Base-by-base conservation (phyloP, 2,113 vertebrate genomes). In the Rhipidura dahli region DNA sequence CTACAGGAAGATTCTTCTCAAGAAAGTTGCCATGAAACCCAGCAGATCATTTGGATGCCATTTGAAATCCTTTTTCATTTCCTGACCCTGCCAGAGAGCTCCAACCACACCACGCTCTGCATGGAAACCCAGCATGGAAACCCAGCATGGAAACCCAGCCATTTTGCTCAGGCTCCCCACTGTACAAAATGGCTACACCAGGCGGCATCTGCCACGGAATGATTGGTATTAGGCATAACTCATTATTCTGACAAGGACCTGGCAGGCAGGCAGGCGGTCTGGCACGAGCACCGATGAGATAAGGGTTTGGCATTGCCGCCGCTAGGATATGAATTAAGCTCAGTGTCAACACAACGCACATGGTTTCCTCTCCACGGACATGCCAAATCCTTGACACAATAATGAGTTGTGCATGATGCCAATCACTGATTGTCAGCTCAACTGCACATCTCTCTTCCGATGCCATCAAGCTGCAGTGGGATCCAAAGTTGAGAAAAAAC, bases 161-260 rank as follows among this genome's bases (percentile, higher is more conserved):
- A 92, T 87, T 85, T 88, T 90, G 49, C 81, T 90, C 45, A 10
- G 79, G 30, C 82, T 82, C 54, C 66, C 68, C 53, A 44, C 86
- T 45, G 81, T 53, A 97, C 72, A 84, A 96, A 94, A 95, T 82
- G 92, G 95, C 93, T 95, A 54, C 77, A 63, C 9, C 59, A 94
- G 61, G 82, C 14, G 28, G 78, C 92, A 97, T 94, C 94, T 97
- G 96, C 93, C 95, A 94, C 57, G 23, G 63, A 69, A 50, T 81
- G 92, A 96, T 83, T 90, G 90, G 87, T 90, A 82, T 92, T 93
- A 94, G 92, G 92, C 87, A 50, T 60, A 95, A 91, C 71, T 93
- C 89, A 93, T 91, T 93, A 84, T 81, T 94, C 83, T 97, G 94
- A 96, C 96, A 97, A 96, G 91, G 57, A 63, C 73, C 93, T 97